Conservation (phyloP, 2,888 invertebrate species). For the Agelastica alni region DNA sequence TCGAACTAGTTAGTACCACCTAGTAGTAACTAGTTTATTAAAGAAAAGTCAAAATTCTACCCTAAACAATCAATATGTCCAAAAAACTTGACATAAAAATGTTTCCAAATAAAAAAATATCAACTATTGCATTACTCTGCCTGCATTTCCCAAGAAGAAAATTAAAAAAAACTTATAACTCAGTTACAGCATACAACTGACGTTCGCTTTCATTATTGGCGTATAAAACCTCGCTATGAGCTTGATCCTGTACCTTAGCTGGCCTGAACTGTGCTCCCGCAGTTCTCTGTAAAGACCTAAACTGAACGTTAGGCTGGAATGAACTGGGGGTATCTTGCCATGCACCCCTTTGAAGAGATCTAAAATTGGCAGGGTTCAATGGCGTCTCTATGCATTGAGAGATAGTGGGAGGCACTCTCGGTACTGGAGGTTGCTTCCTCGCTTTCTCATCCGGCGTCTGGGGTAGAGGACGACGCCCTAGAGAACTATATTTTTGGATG, state of each 20-base stretch:
- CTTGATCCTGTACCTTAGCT: conserved; percentile 55
- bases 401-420: conserved; percentile 53
- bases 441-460: conserved; percentile 56
- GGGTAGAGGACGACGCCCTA: conserved; percentile 55
- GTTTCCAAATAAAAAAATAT: conserved; percentile 20
- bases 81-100: too few relatives aligned
- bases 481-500: conserved; percentile 56
- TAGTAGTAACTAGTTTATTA: too few relatives aligned
- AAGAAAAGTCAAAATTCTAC: too few relatives aligned
- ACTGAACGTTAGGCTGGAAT: conserved; percentile 50
- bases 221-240: conserved; percentile 53
- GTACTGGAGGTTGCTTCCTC: conserved; percentile 51
- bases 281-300: conserved; percentile 58
- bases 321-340: conserved; percentile 50
- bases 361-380: conserved; percentile 60
- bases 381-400: conserved; percentile 51
- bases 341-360: conserved; percentile 57
- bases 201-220: conserved; percentile 58
- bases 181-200: conserved; percentile 74
- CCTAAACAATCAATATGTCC: too few relatives aligned
- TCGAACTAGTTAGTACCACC: too few relatives aligned
- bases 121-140: conserved; percentile 47
- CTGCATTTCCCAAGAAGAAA: conserved; percentile 56
- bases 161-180: conserved; percentile 61
- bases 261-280: conserved; percentile 52